phyloP scores from a whole-genome alignment of 2,113 vertebrate genomes.

The Phaetusa simplex region DNA sequence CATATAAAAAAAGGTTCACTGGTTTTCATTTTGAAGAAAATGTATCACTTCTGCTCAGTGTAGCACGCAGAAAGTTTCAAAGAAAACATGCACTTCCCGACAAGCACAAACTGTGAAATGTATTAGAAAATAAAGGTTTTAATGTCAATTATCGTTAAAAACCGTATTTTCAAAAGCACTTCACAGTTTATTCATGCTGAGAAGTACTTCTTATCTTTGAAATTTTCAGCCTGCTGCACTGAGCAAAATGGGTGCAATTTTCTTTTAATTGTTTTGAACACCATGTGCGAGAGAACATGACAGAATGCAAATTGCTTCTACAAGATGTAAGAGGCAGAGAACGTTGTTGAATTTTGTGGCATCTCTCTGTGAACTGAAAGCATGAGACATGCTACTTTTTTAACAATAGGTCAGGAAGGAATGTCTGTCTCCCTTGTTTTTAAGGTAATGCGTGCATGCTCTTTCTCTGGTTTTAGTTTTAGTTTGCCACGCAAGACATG shows the following conservation, averaged over 20 bases:
- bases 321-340: slow-evolving; percentile 22
- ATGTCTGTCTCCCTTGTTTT: not conserved
- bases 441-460: not conserved
- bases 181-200: slow-evolving; percentile 64
- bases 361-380: slow-evolving; percentile 5
- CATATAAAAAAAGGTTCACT: not conserved
- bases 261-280: slow-evolving; percentile 71
- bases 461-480: not conserved
- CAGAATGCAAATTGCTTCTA: slow-evolving; percentile 67
- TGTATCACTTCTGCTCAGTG: not conserved
- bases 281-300: slow-evolving; percentile 66
- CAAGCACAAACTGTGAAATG: slow-evolving; percentile 54
- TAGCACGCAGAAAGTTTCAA: slow-evolving; percentile 42
- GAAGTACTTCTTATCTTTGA: slow-evolving; percentile 63
- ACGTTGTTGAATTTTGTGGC: not conserved
- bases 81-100: slow-evolving; percentile 25
- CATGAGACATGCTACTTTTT: not conserved
- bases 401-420: not conserved
- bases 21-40: slow-evolving; percentile 23
- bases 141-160: slow-evolving; percentile 68
- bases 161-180: slow-evolving; percentile 64
- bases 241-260: slow-evolving; percentile 69
- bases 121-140: slow-evolving; percentile 70
- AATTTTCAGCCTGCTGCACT: slow-evolving; percentile 60
- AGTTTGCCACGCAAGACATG: not conserved